Evolutionary conservation across 2,797 vertebrate species (phyloP).

Genomic region (Oceanodroma leucorhoa): DNA sequence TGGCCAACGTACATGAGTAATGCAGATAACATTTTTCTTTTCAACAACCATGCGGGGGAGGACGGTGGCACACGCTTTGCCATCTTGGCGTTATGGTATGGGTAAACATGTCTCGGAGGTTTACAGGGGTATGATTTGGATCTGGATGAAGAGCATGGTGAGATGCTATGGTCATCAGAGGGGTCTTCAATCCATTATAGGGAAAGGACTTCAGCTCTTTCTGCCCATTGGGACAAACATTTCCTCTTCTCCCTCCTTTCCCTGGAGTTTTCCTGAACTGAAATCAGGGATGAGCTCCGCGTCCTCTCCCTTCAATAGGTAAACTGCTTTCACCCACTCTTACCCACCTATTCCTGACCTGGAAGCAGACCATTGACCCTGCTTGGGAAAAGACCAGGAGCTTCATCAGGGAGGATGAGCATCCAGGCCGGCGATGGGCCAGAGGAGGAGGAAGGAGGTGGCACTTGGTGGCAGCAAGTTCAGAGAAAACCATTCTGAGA

Average conservation of each 20-base stretch:
- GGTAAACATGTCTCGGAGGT: neutral
- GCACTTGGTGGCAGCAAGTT: neutral
- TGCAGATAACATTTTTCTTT: neutral
- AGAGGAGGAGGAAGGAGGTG: neutral
- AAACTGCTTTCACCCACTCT: neutral
- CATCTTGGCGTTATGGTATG: neutral
- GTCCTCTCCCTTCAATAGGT: neutral
- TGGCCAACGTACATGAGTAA: neutral
- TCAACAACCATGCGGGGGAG: fast-evolving
- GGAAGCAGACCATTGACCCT: neutral
- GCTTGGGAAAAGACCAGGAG: neutral
- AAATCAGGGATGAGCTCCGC: neutral
- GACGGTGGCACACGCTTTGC: neutral
- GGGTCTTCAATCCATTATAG: neutral
- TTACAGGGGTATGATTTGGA: neutral
- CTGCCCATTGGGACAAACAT: neutral
- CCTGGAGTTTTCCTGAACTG: neutral
- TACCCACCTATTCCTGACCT: neutral
- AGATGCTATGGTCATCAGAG: neutral
- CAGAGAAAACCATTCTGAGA: neutral
- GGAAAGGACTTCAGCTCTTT: neutral
- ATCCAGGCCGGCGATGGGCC: neutral
- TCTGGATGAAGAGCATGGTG: neutral
- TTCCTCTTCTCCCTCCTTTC: neutral
- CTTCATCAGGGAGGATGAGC: neutral